Conservation (phyloP, 30 jellyfish, hydroid and myxozoan species). For the Morbakka virulenta region DNA sequence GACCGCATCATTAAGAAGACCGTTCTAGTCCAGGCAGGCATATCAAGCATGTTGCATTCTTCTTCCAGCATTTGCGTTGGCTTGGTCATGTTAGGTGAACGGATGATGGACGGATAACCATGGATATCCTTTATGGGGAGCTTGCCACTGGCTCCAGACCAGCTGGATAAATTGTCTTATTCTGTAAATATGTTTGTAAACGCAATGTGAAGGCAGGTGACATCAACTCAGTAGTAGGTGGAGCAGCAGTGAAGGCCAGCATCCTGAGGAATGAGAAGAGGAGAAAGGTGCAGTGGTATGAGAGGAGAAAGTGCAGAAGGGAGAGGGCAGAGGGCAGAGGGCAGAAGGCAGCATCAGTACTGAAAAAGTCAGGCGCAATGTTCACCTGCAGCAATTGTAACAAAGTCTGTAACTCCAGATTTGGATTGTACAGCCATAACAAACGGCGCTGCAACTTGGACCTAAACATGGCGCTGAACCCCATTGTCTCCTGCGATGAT, state of each 20-base stretch:
- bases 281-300: not conserved
- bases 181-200: not conserved
- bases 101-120: not conserved
- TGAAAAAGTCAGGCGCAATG: not conserved
- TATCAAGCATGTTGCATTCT: not conserved
- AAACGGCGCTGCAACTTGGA: not conserved
- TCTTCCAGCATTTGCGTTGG: no score
- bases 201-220: not conserved
- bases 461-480: not conserved
- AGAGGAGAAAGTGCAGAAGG: no score
- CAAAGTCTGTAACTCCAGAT: not conserved
- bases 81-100: no score
- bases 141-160: not conserved
- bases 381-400: not conserved
- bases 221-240: not conserved
- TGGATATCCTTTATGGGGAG: not conserved
- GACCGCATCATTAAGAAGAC: not conserved
- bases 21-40: not conserved
- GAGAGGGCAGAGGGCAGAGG: no score
- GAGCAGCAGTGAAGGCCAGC: not conserved
- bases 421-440: not conserved
- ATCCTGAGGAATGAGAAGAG: not conserved
- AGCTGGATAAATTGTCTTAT: not conserved
- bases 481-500: not conserved
- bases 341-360: not conserved